Percentiles rank a stretch among this genome's conserved stretches.
Conservation (phyloP, 2,113 vertebrate genomes). For the Phyllostomus discolor region DNA sequence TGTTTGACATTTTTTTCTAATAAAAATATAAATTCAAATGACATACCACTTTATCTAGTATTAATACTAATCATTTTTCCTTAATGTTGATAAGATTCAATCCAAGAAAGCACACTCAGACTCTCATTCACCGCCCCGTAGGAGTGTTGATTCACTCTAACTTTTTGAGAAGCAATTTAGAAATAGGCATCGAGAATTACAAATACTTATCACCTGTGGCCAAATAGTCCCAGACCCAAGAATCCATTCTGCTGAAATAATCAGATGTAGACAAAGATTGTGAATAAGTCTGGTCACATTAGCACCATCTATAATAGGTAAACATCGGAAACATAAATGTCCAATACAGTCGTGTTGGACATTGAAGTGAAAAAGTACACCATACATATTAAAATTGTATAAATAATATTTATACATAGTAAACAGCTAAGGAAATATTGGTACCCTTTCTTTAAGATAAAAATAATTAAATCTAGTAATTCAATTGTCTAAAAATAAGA, state of each 20-base stretch:
- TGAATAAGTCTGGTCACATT: neutral
- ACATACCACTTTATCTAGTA: neutral
- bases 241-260: conserved; percentile 24
- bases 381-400: neutral
- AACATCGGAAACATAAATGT: neutral
- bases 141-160: neutral
- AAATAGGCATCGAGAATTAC: neutral
- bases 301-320: neutral
- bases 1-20: neutral
- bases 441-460: neutral
- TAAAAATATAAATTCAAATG: conserved; percentile 12
- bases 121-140: neutral
- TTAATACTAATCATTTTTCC: conserved; percentile 4
- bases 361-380: neutral
- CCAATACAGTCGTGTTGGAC: neutral
- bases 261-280: neutral
- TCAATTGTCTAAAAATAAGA: neutral
- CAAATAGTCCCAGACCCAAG: neutral
- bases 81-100: neutral
- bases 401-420: neutral
- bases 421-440: neutral
- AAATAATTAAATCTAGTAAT: neutral
- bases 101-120: neutral
- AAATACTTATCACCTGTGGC: neutral
- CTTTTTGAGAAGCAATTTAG: conserved; percentile 41